A percentile compares a stretch with the other conserved stretches of the same genome.
Evolutionary conservation across 2,113 vertebrate species (phyloP).

Genomic region (Barbus barbus): DNA sequence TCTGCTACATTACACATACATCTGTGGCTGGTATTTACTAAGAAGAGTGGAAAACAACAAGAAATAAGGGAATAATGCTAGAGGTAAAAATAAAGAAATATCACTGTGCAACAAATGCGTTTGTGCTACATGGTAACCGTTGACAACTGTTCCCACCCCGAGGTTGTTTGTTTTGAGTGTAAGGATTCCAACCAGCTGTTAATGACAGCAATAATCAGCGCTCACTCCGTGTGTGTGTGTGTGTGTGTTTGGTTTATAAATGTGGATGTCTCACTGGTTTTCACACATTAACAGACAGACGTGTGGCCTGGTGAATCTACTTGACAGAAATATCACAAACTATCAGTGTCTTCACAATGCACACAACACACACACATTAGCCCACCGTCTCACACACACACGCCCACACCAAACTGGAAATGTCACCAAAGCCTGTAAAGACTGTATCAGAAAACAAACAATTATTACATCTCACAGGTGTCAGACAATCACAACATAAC

Average conservation of each 20-base stretch:
- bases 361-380: conserved; percentile 1
- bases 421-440: not conserved
- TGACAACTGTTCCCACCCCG: conserved; percentile 13
- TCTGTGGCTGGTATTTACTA: no score
- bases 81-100: not conserved
- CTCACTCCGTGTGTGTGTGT: conserved; percentile 5
- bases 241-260: conserved; percentile 17
- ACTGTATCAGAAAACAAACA: not conserved
- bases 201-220: conserved; percentile 45
- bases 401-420: not conserved
- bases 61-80: not conserved
- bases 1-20: not conserved
- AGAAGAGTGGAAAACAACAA: no score
- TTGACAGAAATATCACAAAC: conserved; percentile 48
- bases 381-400: conserved; percentile 12
- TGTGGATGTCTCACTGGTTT: conserved; percentile 42
- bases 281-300: conserved; percentile 46
- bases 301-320: conserved; percentile 38
- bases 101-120: not conserved
- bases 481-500: not conserved
- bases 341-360: conserved; percentile 31
- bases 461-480: conserved; percentile 1
- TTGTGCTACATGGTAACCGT: conserved; percentile 9
- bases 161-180: conserved; percentile 22
- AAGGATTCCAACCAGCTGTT: conserved; percentile 48